phyloP scores from a whole-genome alignment of 2,888 invertebrate genomes.

The Eubasilissa splendida region DNA sequence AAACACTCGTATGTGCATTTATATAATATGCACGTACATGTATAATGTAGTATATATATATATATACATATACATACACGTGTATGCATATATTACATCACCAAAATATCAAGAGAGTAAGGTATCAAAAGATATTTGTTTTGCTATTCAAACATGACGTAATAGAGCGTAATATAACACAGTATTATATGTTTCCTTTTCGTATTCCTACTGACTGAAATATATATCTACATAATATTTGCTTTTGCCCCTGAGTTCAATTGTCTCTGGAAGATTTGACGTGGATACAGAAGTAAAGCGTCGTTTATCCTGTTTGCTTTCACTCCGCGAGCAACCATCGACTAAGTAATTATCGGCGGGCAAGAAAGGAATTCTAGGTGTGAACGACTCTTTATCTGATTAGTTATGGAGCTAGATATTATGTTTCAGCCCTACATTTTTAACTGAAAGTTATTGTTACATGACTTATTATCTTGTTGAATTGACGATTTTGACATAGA shows the following conservation, averaged over 20 bases:
- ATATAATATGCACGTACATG: background rate
- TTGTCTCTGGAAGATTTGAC: conserved; percentile 30
- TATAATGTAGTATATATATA: background rate
- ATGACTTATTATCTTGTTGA: no score
- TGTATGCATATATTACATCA: background rate
- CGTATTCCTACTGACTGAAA: conserved; percentile 20
- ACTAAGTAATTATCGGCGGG: background rate
- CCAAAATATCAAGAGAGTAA: background rate
- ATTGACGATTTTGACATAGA: no score
- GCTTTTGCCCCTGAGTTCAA: conserved; percentile 25
- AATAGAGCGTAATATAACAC: background rate
- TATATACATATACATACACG: background rate
- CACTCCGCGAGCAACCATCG: background rate
- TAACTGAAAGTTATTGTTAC: no score
- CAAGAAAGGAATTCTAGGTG: no score
- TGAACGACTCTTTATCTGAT: no score
- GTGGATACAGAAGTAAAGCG: conserved; percentile 25
- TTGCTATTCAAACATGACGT: conserved; percentile 10
- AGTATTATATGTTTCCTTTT: background rate
- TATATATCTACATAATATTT: conserved; percentile 16
- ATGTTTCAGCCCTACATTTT: no score
- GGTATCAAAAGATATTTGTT: background rate
- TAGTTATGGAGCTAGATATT: no score
- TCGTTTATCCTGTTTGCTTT: conserved; percentile 19
- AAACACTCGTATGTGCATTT: background rate